phyloP scores from a whole-genome alignment of 2,113 vertebrate species.

The Dissostichus mawsoni region DNA sequence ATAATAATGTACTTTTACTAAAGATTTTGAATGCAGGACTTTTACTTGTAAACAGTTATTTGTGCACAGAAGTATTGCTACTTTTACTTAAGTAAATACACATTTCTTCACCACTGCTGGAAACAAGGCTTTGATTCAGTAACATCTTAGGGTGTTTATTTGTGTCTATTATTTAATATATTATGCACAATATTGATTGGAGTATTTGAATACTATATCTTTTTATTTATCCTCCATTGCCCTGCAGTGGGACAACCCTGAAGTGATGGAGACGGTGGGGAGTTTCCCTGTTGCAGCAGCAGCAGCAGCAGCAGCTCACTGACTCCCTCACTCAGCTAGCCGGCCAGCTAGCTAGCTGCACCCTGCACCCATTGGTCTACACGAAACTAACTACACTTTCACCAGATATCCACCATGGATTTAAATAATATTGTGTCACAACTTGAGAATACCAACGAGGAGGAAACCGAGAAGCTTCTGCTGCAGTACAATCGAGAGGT shows the following conservation, averaged over 20 bases:
- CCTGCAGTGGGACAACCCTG: not conserved
- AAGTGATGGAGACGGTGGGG: conserved; percentile 34
- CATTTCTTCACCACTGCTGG: too few species aligned
- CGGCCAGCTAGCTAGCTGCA: conserved; percentile 52
- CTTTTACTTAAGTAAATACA: not conserved
- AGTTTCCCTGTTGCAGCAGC: conserved; percentile 41
- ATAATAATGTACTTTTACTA: too few species aligned
- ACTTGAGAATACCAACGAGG: conserved; percentile 72
- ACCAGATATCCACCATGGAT: conserved; percentile 71
- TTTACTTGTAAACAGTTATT: too few species aligned
- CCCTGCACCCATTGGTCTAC: not conserved
- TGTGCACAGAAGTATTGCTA: too few species aligned
- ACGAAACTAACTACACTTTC: not conserved
- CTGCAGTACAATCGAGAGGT: conserved; percentile 82
- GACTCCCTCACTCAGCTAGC: conserved; percentile 25
- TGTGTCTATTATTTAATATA: not conserved
- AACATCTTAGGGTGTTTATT: not conserved
- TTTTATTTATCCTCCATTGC: not conserved
- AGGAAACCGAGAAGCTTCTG: conserved; percentile 70
- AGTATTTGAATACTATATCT: not conserved
- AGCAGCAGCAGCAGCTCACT: conserved; percentile 30
- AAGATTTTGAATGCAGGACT: too few species aligned
- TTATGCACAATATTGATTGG: not conserved
- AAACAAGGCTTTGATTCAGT: not conserved
- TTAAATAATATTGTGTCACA: conserved; percentile 72